Percentiles rank a stretch among this genome's conserved stretches.
Evolutionary conservation across 2,797 vertebrate genomes (phyloP).

Genomic region (Myioborus melanocephalus): DNA sequence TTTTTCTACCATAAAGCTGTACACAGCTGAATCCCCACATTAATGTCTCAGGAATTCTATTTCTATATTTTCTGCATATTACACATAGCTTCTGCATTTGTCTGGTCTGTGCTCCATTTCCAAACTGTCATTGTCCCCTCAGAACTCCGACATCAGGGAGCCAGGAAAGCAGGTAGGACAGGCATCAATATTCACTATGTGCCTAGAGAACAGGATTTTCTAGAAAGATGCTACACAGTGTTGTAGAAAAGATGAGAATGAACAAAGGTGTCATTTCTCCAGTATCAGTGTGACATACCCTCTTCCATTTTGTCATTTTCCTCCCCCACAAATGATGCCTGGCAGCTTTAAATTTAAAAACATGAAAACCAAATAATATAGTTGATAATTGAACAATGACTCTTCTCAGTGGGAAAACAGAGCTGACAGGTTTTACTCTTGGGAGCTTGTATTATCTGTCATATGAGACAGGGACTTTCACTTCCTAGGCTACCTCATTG

Average conservation of each 20-base stretch:
- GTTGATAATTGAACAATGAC: slow-evolving; percentile 6
- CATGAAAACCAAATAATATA: background rate
- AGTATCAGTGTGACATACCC: background rate
- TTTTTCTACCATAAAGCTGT: background rate
- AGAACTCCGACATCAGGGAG: background rate
- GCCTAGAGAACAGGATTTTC: background rate
- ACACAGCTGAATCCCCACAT: background rate
- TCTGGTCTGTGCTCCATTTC: background rate
- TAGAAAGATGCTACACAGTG: background rate
- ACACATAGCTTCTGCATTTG: background rate
- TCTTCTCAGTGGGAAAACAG: slow-evolving; percentile 21
- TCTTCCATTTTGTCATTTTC: background rate
- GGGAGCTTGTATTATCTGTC: slow-evolving; percentile 21
- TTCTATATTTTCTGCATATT: background rate
- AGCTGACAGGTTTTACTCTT: slow-evolving; percentile 1
- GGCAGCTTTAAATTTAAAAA: background rate
- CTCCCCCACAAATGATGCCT: background rate
- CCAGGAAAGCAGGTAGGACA: background rate
- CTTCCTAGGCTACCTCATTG: background rate
- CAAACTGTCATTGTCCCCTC: background rate
- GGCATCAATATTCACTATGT: background rate
- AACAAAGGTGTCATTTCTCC: background rate
- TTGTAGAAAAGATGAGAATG: background rate
- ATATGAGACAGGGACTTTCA: background rate
- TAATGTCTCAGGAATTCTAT: background rate